Base-by-base conservation (phyloP, 2,797 vertebrate species). In the Meriones psammophilus region DNA sequence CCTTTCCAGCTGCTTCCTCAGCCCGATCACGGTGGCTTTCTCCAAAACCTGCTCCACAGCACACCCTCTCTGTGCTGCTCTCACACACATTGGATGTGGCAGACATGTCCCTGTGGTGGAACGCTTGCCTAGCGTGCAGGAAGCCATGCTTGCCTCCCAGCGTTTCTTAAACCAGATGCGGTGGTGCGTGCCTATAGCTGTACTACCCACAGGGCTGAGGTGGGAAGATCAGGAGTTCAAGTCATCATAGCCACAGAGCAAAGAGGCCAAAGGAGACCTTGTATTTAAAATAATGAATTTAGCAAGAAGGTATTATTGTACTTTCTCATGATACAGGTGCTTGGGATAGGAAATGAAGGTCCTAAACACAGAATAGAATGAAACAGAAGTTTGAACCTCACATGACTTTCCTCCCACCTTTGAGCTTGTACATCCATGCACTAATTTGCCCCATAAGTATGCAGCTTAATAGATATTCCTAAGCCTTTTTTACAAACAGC, bases 401-500 rank as follows among this genome's bases (percentile, higher is more conserved):
- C 20, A 76, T 8, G 42, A 78, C 94, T 91, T 94, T 69, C 26
- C 54, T 17, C 58, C 50, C 30, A 58, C 46, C 46, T 94, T 69
- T 83, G 0, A 56, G 3, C 83, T 33, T 50, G 78, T 64, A 24
- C 30, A 6, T 56, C 71, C 33, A 0, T 22, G 66, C 1, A 0
- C 91, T 92, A 64, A 91, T 87, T 89, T 84, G 5, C 77, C 94
- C 88, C 81, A n/a, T 76, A 46, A 56, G 22, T 26, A 33, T 94
- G 86, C 86, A 56, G 79, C 86, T 69, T 97, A 80, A 81, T 85
- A 87, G 93, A 24, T 58, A 54, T 24, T 30, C 90, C 90, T 91
- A 83, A 92, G 91, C 66, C 90, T 89, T 92, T 50, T 94, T 79
- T 56, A 26, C 91, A 91, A 88, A 93, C 5, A 88, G 64, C 42